Conservation (phyloP, 2,797 vertebrate species). For the Anas bernieri region DNA sequence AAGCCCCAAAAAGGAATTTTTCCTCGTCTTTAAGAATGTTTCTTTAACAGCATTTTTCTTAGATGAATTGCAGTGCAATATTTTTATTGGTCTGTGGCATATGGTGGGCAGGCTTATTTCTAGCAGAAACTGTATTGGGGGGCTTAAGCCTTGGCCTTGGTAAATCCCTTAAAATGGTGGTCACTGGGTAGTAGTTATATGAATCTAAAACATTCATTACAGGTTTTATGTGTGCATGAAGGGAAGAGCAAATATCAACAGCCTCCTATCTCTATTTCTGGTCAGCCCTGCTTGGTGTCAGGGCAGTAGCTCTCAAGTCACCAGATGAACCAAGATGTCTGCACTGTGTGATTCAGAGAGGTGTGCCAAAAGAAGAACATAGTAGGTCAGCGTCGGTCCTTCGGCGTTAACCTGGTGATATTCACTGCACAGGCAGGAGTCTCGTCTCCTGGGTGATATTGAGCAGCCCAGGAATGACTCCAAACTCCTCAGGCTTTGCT, state of each 20-base stretch:
- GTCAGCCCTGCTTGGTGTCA: neutral
- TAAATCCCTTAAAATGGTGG: neutral
- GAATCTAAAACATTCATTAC: neutral
- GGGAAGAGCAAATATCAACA: neutral
- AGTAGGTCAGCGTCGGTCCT: neutral
- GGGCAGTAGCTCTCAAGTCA: neutral
- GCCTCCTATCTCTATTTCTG: constrained; percentile 17
- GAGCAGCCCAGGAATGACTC: neutral
- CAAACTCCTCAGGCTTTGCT: constrained; percentile 14
- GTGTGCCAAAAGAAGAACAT: constrained; percentile 36
- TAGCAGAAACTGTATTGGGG: neutral
- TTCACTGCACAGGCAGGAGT: neutral
- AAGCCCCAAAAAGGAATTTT: neutral
- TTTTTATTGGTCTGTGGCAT: neutral
- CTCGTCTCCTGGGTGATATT: constrained; percentile 23
- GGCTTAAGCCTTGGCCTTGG: neutral
- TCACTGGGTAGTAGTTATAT: neutral
- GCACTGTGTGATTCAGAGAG: neutral
- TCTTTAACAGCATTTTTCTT: neutral
- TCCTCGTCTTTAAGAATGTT: neutral
- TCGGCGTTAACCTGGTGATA: neutral
- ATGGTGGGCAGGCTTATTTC: neutral
- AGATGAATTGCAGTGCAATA: neutral
- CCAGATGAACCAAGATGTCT: neutral
- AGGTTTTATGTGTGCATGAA: neutral